phyloP scores from a whole-genome alignment of 2,888 invertebrate species.

The Acanthosepion pharaonis region DNA sequence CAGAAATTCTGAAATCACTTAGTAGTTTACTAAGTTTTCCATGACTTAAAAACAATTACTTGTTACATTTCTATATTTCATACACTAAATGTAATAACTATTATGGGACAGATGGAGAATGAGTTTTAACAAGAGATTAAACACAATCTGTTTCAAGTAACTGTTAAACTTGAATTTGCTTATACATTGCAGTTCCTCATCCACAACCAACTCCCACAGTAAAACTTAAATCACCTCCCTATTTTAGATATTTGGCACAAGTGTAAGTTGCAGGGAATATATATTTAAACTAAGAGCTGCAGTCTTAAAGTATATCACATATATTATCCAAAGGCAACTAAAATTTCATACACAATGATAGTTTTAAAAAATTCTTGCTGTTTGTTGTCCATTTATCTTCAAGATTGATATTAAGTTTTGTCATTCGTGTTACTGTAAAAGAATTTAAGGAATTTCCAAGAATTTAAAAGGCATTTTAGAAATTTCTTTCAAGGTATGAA shows the following conservation, averaged over 20 bases:
- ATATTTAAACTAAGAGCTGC: not conserved
- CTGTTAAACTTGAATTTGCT: not conserved
- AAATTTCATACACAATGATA: not conserved
- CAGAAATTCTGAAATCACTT: no score
- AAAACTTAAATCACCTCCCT: not conserved
- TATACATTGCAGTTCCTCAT: not conserved
- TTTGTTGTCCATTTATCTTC: not conserved
- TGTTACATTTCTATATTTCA: no score
- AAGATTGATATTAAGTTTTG: not conserved
- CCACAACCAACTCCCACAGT: not conserved
- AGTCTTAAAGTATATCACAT: not conserved
- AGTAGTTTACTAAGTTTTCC: no score
- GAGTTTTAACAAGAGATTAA: no score
- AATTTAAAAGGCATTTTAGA: not conserved
- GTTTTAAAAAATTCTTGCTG: not conserved
- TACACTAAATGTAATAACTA: no score
- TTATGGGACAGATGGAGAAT: no score
- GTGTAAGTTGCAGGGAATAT: not conserved
- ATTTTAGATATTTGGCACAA: not conserved
- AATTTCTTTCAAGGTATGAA: not conserved
- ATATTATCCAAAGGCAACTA: not conserved
- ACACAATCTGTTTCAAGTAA: no score
- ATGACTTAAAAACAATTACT: no score
- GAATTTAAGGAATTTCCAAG: no score
- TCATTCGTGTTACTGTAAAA: not conserved